phyloP scores from a whole-genome alignment of 2,113 vertebrate genomes.

The Esox niger region DNA sequence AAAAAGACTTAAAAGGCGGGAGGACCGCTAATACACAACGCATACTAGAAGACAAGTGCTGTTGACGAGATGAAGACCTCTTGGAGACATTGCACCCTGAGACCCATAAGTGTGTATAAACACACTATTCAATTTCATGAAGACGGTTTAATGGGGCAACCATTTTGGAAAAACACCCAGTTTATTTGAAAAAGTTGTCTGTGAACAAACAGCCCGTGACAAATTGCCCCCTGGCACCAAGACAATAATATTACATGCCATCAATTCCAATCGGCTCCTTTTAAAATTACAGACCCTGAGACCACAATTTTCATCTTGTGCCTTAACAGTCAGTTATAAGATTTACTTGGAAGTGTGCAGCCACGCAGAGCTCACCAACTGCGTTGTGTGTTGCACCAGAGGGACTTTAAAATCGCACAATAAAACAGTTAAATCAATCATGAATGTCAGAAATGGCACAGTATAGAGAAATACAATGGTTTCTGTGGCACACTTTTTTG shows the following conservation, averaged over 20 bases:
- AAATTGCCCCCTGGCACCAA: slow-evolving; percentile 34
- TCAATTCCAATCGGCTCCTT: slow-evolving; percentile 40
- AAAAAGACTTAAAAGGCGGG: slow-evolving; percentile 12
- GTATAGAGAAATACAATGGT: slow-evolving; percentile 21
- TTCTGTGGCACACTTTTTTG: slow-evolving; percentile 18
- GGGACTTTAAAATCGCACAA: slow-evolving; percentile 32
- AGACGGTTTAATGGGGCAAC: slow-evolving; percentile 49
- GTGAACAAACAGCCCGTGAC: slow-evolving; percentile 42
- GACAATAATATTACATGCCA: slow-evolving; percentile 38
- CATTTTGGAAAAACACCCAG: slow-evolving; percentile 15
- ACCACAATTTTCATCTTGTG: slow-evolving; percentile 43
- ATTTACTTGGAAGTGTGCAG: slow-evolving; percentile 42
- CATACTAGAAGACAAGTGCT: slow-evolving; percentile 19
- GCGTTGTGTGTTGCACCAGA: slow-evolving; percentile 24
- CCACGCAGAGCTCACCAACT: slow-evolving; percentile 23
- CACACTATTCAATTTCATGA: slow-evolving; percentile 55
- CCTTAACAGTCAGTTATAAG: slow-evolving; percentile 54
- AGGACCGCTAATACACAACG: slow-evolving; percentile 19
- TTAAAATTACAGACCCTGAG: slow-evolving; percentile 54
- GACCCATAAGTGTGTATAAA: slow-evolving; percentile 45
- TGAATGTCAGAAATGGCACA: slow-evolving; percentile 26
- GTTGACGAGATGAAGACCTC: slow-evolving; percentile 44
- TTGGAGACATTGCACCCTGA: slow-evolving; percentile 38
- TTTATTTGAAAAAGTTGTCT: slow-evolving; percentile 33
- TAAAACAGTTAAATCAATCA: slow-evolving; percentile 43